These are phyloP conservation scores for Rhinichthys osculus DNA, from an alignment of 2,797 vertebrate species.

Conservation along the genomic window DNA sequence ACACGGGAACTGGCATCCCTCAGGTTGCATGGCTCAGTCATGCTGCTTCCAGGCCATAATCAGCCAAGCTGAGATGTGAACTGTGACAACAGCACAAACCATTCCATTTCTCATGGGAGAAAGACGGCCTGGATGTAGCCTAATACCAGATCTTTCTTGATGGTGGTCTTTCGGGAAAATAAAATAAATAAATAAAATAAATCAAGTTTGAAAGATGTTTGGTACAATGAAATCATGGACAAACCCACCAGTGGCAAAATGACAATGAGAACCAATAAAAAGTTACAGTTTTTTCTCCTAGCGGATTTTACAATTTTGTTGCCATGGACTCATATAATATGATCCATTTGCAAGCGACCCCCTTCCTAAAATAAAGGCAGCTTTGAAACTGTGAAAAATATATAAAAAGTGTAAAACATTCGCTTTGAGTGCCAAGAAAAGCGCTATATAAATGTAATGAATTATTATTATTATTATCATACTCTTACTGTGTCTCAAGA, in stretches of 20 bases:
- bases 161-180: constrained; percentile 2
- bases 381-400: not conserved
- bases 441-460: too few species aligned
- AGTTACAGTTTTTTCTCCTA: too few species aligned
- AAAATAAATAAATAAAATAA: not conserved
- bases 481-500: not conserved
- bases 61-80: constrained; percentile 12
- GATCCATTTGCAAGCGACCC: not conserved
- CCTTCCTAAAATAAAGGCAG: not conserved
- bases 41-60: not conserved
- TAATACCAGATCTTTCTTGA: constrained; percentile 12
- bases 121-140: not conserved
- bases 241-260: not conserved
- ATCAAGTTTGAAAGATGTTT: constrained; percentile 22
- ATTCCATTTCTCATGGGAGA: not conserved
- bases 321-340: not conserved
- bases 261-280: not conserved
- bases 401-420: not conserved
- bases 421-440: too few species aligned
- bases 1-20: constrained; percentile 28
- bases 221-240: constrained; percentile 1
- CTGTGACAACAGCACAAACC: not conserved
- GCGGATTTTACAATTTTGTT: not conserved
- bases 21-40: constrained; percentile 3
- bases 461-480: too few species aligned